These are phyloP conservation scores for Axis porcinus DNA, from an alignment of 2,113 vertebrate species.

Conservation along the genomic window DNA sequence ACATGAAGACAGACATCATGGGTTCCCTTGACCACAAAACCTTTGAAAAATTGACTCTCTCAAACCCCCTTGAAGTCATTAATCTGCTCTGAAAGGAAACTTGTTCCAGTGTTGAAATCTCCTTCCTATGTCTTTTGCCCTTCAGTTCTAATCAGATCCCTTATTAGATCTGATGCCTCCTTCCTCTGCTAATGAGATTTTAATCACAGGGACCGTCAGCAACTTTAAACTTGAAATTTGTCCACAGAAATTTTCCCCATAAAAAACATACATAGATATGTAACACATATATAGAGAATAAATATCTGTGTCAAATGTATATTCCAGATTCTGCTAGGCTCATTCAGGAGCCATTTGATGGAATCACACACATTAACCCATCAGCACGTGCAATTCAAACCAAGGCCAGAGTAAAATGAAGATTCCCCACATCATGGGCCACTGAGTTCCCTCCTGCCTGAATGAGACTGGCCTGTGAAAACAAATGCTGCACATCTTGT, in stretches of 20 bases:
- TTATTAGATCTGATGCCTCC: background rate
- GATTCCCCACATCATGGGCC: background rate
- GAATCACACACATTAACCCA: background rate
- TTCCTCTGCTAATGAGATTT: background rate
- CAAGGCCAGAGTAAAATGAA: background rate
- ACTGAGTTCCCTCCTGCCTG: background rate
- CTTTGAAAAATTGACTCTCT: background rate
- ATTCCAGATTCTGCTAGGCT: background rate
- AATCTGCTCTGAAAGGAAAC: background rate
- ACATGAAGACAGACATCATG: background rate
- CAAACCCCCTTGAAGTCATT: background rate
- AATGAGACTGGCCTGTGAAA: background rate
- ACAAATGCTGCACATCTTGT: background rate
- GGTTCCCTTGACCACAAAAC: background rate
- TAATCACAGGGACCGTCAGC: background rate
- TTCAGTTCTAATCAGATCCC: background rate
- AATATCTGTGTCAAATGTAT: background rate
- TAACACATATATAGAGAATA: background rate
- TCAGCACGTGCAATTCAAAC: background rate
- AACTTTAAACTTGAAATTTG: background rate
- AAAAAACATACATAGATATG: background rate
- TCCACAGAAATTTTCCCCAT: background rate
- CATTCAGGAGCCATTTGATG: background rate
- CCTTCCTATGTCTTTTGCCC: background rate
- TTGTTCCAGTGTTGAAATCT: background rate